phyloP scores from a whole-genome alignment of 2,113 vertebrate genomes.

The Sigmodon hispidus region DNA sequence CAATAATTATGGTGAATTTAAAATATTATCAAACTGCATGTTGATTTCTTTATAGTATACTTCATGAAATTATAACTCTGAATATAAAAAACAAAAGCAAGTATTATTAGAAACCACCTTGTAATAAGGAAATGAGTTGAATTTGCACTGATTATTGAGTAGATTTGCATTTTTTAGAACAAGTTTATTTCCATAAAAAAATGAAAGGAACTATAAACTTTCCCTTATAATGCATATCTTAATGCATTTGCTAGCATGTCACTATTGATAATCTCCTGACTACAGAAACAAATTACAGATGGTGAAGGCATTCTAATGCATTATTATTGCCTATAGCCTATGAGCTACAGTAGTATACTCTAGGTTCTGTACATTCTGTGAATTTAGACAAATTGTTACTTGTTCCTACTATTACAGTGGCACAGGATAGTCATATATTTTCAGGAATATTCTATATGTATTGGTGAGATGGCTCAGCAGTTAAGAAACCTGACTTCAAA shows the following conservation, averaged over 20 bases:
- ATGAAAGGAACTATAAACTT: neutral
- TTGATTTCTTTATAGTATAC: neutral
- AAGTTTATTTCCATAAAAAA: neutral
- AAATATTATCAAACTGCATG: neutral
- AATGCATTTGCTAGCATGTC: neutral
- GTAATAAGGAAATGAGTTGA: neutral
- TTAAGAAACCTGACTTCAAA: neutral
- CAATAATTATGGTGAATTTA: neutral
- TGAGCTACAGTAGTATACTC: neutral
- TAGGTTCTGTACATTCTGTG: accelerated
- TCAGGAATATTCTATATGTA: neutral
- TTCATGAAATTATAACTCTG: neutral
- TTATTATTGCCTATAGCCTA: neutral
- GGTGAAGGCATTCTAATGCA: neutral
- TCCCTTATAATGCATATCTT: neutral
- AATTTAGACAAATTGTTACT: neutral
- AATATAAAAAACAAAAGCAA: neutral
- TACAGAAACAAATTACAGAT: neutral
- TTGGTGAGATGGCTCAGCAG: neutral
- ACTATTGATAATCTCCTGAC: neutral
- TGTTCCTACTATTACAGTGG: neutral
- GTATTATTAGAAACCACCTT: neutral
- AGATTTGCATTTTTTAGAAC: neutral
- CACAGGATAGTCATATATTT: too few relatives aligned
- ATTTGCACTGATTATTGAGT: neutral